Evolutionary conservation across 2,797 vertebrate species (phyloP).

Genomic region (Oophaga sylvatica): DNA sequence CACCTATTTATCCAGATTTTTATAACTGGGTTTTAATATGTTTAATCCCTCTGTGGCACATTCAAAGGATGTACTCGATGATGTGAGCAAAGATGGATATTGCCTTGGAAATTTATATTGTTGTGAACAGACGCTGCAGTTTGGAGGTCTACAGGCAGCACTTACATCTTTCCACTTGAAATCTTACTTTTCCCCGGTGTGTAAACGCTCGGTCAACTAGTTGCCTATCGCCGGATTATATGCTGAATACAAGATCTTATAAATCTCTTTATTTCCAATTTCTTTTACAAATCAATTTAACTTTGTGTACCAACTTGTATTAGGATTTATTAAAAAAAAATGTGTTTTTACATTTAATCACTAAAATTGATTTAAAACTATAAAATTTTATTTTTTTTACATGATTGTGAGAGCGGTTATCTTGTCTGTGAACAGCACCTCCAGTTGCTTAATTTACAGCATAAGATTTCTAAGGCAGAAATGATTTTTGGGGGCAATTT

Average conservation of each 20-base stretch:
- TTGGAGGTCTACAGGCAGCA: constrained; percentile 3
- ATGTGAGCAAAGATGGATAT: constrained; percentile 20
- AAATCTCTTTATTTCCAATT: not conserved
- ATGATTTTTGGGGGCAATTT: too few species aligned
- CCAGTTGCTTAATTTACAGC: too few species aligned
- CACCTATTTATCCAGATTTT: constrained; percentile 47
- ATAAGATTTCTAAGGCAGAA: too few species aligned
- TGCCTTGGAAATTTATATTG: constrained; percentile 23
- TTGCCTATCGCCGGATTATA: not conserved
- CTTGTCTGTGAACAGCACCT: too few species aligned
- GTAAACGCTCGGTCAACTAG: not conserved
- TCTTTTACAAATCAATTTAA: too few species aligned
- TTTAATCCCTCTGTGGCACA: constrained; percentile 43
- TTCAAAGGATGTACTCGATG: constrained; percentile 20
- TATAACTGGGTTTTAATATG: constrained; percentile 49
- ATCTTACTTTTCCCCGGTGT: not conserved
- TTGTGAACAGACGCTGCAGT: constrained; percentile 19
- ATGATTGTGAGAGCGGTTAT: not conserved
- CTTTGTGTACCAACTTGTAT: too few species aligned
- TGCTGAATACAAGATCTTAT: not conserved
- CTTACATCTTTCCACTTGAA: constrained; percentile 5
- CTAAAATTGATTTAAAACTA: not conserved
- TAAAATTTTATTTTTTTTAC: not conserved
- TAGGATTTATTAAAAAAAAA: too few species aligned
- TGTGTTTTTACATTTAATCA: not conserved